Conservation (phyloP, 1,140 invertebrate genomes). For the Probaryconus sp. region DNA sequence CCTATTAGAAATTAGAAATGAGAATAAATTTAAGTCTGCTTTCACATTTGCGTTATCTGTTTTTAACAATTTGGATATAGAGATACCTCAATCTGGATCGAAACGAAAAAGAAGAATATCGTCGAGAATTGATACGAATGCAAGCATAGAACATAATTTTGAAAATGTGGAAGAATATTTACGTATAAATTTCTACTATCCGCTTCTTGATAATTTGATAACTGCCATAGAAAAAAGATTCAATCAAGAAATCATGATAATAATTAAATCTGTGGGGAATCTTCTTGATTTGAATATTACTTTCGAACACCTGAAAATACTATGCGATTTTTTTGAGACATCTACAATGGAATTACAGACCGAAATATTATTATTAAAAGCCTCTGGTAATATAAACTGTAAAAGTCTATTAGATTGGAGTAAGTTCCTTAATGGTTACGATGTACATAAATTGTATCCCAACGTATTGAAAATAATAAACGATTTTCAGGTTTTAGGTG, state of each 20-base stretch:
- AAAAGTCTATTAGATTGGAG: neutral
- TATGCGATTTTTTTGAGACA: neutral
- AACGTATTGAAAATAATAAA: neutral
- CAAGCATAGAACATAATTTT: neutral
- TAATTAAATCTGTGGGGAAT: neutral
- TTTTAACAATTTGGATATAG: too few species aligned
- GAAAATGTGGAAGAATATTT: neutral
- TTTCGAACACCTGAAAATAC: neutral
- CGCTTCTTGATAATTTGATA: neutral
- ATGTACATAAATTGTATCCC: neutral
- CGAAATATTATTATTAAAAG: neutral
- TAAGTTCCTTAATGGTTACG: neutral
- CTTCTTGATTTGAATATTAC: neutral
- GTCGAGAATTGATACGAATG: neutral
- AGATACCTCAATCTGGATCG: too few species aligned
- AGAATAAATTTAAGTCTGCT: too few species aligned
- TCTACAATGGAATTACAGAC: neutral
- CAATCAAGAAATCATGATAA: neutral
- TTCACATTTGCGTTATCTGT: too few species aligned
- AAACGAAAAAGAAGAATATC: too few species aligned
- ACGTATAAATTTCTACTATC: conserved; percentile 1
- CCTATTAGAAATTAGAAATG: too few species aligned
- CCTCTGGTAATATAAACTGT: neutral
- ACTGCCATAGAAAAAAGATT: conserved; percentile 8
- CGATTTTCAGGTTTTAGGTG: conserved; percentile 8